Conservation (phyloP, 2,888 invertebrate genomes). For the Kuschelorhynchus macadamiae region DNA sequence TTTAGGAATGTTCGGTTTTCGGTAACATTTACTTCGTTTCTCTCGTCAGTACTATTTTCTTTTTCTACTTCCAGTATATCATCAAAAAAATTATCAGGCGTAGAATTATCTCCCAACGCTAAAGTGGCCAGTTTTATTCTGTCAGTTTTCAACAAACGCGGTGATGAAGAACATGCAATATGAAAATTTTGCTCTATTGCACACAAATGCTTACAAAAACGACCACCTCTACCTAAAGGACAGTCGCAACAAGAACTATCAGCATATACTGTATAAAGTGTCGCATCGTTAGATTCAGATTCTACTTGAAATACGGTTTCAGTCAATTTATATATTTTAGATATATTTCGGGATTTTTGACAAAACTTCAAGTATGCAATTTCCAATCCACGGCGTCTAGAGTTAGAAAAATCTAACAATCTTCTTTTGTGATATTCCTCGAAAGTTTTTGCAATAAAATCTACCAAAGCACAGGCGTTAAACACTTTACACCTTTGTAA, state of each 20-base stretch:
- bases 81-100: slow-evolving; percentile 2
- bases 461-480: background rate
- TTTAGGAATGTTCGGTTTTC: background rate
- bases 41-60: background rate
- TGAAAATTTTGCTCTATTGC: background rate
- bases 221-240: no score
- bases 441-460: slow-evolving; percentile 1
- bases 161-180: no score
- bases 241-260: background rate
- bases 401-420: no score
- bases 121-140: background rate
- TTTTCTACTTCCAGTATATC: slow-evolving; percentile 3
- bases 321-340: no score
- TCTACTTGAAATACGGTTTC: no score
- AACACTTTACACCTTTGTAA: background rate
- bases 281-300: no score
- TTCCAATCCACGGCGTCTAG: no score
- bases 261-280: no score
- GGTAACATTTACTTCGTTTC: background rate
- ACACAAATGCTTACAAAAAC: slow-evolving; percentile 1
- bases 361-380: no score
- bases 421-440: slow-evolving; percentile 1
- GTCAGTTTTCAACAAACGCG: no score
- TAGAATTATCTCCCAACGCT: background rate
- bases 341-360: no score